These are phyloP conservation scores for Botia almorhae DNA, from an alignment of 2,797 vertebrate genomes.

Conservation along the genomic window DNA sequence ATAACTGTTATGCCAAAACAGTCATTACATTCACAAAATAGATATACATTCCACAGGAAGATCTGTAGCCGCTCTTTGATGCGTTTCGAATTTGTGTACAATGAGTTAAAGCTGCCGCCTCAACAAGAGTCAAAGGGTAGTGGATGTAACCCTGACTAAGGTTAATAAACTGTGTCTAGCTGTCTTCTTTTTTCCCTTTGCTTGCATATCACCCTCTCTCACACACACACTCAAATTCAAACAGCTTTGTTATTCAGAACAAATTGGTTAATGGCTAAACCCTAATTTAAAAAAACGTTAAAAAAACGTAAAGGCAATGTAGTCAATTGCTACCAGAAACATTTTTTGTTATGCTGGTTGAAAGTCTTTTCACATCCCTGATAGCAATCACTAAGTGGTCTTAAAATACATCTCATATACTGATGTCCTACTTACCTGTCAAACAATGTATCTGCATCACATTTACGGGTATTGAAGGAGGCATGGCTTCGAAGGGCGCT, in stretches of 20 bases:
- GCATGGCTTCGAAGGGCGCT: too few species aligned
- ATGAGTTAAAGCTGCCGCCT: background rate
- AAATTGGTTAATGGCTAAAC: slow-evolving; percentile 43
- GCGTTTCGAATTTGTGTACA: background rate
- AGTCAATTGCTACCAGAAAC: too few species aligned
- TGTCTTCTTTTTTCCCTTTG: background rate
- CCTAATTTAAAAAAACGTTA: slow-evolving; percentile 1
- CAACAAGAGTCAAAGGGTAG: background rate
- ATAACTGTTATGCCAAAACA: background rate
- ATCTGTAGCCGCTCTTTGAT: background rate
- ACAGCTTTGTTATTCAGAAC: slow-evolving; percentile 15
- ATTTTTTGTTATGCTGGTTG: too few species aligned
- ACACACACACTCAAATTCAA: background rate
- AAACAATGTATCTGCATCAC: too few species aligned
- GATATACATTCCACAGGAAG: background rate
- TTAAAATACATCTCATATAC: too few species aligned
- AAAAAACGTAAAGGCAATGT: too few species aligned
- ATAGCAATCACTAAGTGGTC: too few species aligned
- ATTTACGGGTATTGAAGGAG: too few species aligned
- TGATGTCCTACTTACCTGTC: too few species aligned
- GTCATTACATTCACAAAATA: background rate
- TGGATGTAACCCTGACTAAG: background rate
- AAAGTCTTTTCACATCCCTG: too few species aligned
- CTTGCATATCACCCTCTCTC: background rate
- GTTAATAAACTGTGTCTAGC: background rate